Percentiles rank a stretch among this genome's conserved stretches.
phyloP scores from a whole-genome alignment of 1,140 invertebrate species.

The Drosophila pandora region DNA sequence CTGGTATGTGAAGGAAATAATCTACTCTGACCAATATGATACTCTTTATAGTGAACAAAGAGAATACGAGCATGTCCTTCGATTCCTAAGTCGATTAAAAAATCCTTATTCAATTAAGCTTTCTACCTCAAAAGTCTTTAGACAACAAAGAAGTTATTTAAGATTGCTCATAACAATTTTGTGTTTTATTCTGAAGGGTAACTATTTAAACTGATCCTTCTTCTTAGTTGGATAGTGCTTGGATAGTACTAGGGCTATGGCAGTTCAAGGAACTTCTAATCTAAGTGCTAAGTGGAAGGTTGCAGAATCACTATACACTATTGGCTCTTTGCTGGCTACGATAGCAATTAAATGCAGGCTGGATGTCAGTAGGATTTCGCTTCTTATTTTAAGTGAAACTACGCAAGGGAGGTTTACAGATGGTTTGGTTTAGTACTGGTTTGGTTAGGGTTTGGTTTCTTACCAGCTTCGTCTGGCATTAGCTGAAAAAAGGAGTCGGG shows the following conservation, averaged over 20 bases:
- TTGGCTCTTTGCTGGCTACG: constrained; percentile 15
- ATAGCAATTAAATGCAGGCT: constrained; percentile 1
- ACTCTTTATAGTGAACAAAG: no score
- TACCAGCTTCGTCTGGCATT: constrained; percentile 87
- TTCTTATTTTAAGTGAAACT: constrained; percentile 39
- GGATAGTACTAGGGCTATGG: neutral
- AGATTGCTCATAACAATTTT: neutral
- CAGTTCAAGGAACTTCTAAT: neutral
- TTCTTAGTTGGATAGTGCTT: no score
- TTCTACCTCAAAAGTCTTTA: neutral
- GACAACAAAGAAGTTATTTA: no score
- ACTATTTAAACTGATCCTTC: neutral
- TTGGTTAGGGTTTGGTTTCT: constrained; percentile 60
- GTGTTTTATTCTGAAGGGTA: neutral
- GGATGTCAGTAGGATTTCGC: constrained; percentile 1
- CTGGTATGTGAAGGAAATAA: no score
- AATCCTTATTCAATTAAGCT: no score
- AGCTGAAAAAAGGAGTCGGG: constrained; percentile 86
- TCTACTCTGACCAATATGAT: no score
- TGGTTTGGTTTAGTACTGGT: neutral
- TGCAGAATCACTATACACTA: neutral
- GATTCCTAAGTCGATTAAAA: no score
- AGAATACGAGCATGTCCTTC: no score
- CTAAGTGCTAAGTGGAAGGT: neutral
- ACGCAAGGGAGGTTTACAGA: constrained; percentile 32